Base-by-base conservation (phyloP, 2,888 invertebrate species). In the Chaetoderma sp. region DNA sequence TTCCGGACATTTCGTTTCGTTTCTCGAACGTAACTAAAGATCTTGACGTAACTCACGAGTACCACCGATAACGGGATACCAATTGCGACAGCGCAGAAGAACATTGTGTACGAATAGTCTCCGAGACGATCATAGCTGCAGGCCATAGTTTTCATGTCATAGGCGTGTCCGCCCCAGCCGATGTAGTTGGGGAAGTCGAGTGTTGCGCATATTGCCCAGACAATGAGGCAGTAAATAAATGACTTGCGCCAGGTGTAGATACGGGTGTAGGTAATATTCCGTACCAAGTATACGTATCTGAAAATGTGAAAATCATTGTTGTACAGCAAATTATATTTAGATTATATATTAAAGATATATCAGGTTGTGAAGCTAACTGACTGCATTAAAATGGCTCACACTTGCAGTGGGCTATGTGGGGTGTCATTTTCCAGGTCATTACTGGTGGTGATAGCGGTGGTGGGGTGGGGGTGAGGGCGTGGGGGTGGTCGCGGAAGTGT, bases 91-190 rank as follows among this genome's bases (percentile, higher is more conserved):
- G 59, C 32, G 0, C 73, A 69, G 42, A 78, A 71, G 58, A 79
- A 76, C 21, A 76, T 63, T 2, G 75, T 77, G 71, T 77, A 79
- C 10, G 69, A 63, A 45, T 75, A 68, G 62, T 69, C 72, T 30
- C 72, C 72, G 6, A 67, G 61, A 42, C 78, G 56, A 65, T 78
- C 78, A 57, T 74, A 79, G 8, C 74, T 74, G 50, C 79, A 79
- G 6, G 76, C 75, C 68, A 76, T 73, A 30, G 75, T 74, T 56
- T 78, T 77, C 27, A 73, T 55, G 16, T 77, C 78, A 57, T 72
- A 78, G 0, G 76, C 73, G 59, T 78, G 75, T 5, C 74, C 77
- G 6, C 77, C 77, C 75, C 77, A 77, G 18, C 74, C 75, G 13
- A 75, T 45, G 71, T 73, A 73, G 63, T 78, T 79, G 4, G 79